Evolutionary conservation across 2,797 vertebrate species (phyloP), one percentile per base, ranked within the genome.

Genomic region (Peromyscus nudipes): DNA sequence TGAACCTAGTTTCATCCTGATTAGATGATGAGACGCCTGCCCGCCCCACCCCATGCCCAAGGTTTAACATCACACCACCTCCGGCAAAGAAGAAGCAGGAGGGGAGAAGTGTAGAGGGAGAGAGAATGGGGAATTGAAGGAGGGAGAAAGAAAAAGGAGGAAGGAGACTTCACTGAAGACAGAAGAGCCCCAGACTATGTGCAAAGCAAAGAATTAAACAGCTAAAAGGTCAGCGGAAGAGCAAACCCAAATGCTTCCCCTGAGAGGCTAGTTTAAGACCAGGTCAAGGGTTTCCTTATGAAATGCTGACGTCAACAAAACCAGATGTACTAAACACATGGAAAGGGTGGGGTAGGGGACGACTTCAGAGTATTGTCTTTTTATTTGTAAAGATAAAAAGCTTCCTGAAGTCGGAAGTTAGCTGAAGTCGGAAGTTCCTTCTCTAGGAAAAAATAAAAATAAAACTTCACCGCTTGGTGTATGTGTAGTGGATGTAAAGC

Each of bases 221-320:
- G 34, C 34, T 60, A 57, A 97, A 92, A 27, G 19, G 75, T 89
- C 82, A 94, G 92, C 27, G 80, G 80, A 82, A 64, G 40, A 91
- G 31, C 52, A 77, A 97, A 81, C 71, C 31, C 34, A 85, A 90
- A 37, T 88, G 94, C 57, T 73, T 90, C 76, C 75, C 64, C 73
- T 57, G 69, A 96, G 96, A 96, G 21, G 23, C 1, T 89, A 85
- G n/a, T 95, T 95, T 84, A 76, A 92, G 75, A 82, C n/a, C 65
- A 94, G 83, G 81, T 95, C 73, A 95, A 95, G 77, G 62, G 65
- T 95, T 97, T 89, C 81, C 92, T 40, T 92, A 86, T 52, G 92
- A 96, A 97, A 75, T 9, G 23, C 71, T 97, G 86, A 96, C 73
- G 95, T 96, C 46, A 84, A 84, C 81, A 62, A 55, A 91, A 75